A percentile compares a stretch with the other conserved stretches of the same genome.
Conservation (phyloP, 2,888 invertebrate species). For the Nomada lathburiana region DNA sequence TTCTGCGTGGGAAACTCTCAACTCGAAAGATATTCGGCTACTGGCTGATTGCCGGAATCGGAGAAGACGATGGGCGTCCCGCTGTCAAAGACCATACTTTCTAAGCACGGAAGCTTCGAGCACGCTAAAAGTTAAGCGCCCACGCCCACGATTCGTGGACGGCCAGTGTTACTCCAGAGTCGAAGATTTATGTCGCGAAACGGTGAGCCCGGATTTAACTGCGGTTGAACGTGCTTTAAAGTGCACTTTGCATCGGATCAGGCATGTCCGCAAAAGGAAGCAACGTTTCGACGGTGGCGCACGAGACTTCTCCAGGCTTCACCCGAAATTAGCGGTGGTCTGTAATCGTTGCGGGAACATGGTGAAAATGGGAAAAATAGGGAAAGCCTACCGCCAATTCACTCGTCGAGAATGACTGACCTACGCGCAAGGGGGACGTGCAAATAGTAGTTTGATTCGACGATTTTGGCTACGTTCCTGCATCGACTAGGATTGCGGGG, state of each 20-base stretch:
- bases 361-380: neutral
- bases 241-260: constrained; percentile 41
- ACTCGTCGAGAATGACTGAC: neutral
- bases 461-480: neutral
- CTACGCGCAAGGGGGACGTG: neutral
- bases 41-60: neutral
- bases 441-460: constrained; percentile 23
- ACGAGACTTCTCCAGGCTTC: too few species aligned
- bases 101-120: constrained; percentile 12
- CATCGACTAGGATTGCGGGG: neutral
- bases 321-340: neutral
- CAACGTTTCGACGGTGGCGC: constrained; percentile 8
- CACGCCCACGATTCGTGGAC: constrained; percentile 28
- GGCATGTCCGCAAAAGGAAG: constrained; percentile 40
- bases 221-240: constrained; percentile 56
- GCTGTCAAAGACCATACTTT: constrained; percentile 11
- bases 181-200: constrained; percentile 39
- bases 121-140: constrained; percentile 11
- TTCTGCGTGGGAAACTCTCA: constrained; percentile 19
- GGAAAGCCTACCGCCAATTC: too few species aligned
- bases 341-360: neutral
- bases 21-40: neutral
- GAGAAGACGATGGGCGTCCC: neutral
- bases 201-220: constrained; percentile 46
- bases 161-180: constrained; percentile 12